Evolutionary conservation across 2,113 vertebrate species (phyloP), one percentile per base, ranked within the genome.

Genomic region (Argyrosomus japonicus): DNA sequence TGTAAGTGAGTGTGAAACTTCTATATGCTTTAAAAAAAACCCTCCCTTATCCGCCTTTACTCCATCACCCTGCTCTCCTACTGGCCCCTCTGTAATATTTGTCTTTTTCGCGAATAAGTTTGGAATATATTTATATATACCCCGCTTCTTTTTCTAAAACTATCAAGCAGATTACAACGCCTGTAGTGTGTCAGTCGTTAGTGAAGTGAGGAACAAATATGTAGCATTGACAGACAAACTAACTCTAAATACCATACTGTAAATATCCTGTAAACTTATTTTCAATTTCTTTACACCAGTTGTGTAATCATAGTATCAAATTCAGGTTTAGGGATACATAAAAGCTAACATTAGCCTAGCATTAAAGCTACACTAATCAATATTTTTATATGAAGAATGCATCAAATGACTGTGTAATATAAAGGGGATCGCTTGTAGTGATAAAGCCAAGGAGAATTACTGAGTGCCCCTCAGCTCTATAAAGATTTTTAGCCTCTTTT

Each of bases 51-150:
- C 60, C 23, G 29, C 63, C 18, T 64, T 61, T 27, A 67, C 21
- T 60, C 62, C 40, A 29, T 61, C 47, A 60, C 15, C 72, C 51
- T 53, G 56, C 62, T 63, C 69, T 62, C 1, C 68, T 61, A 25
- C 54, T 75, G 72, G 78, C 75, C 82, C 84, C 54, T 60, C 29
- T 58, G 21, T 56, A 29, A 54, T 23, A 68, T 77, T 19, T 51
- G 10, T 53, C 48, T 57, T 88, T 63, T 45, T 23, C 1, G 11
- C 36, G 1, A 25, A 51, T 36, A 6, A 25, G n/a, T 43, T 65
- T 54, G 15, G 6, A 58, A 18, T 69, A 36, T 21, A 72, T 11
- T 68, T 63, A 40, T 47, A 69, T 47, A 81, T 40, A 70, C 23
- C 57, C 51, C 14, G 15, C 43, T 18, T 18, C 12, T 45, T 13